Evolutionary conservation across 2,113 vertebrate genomes (phyloP), one percentile per base, ranked within the genome.

Genomic region (Anas platyrhynchos): DNA sequence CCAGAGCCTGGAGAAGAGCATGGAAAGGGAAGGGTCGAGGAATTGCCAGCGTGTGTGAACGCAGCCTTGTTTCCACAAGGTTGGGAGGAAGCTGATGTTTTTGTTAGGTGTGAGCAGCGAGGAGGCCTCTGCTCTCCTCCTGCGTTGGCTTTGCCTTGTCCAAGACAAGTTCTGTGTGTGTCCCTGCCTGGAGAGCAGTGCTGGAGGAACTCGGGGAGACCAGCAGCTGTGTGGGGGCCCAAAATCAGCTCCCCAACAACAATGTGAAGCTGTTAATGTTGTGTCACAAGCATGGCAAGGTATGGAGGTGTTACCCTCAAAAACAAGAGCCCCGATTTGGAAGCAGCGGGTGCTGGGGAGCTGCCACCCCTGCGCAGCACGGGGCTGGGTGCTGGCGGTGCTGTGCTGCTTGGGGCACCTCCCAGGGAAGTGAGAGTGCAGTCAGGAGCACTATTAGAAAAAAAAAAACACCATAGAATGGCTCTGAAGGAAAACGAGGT

Each of bases 201-300:
- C 54, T 23, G 48, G 21, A 50, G 22, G 21, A 50, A 12, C 48
- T 50, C 6, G 22, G 48, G 22, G 48, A 69, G 78, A 18, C 62
- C 65, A 71, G 34, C 44, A 68, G 48, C 67, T 94, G 79, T 94
- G 34, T 34, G n/a, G 62, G 79, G 6, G n/a, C 78, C 76, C 90
- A n/a, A 29, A 92, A 67, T 66, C 67, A 62, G 67, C 95, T 90
- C 72, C 67, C 93, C 95, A 55, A 85, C 61, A 89, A 63, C 66
- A 55, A 43, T 11, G 3, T 50, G 71, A 71, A 72, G 84, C 55
- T 77, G 43, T 91, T 83, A 16, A 77, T 75, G 81, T 54, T 78
- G 69, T 80, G 32, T 78, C 50, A 11, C 66, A n/a, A 91, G 38
- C 69, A 9, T 16, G 34, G 86, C 69, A 22, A 25, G 62, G 72